These are phyloP conservation scores for Podarcis raffonei DNA, from an alignment of 2,113 vertebrate genomes.

Conservation along the genomic window DNA sequence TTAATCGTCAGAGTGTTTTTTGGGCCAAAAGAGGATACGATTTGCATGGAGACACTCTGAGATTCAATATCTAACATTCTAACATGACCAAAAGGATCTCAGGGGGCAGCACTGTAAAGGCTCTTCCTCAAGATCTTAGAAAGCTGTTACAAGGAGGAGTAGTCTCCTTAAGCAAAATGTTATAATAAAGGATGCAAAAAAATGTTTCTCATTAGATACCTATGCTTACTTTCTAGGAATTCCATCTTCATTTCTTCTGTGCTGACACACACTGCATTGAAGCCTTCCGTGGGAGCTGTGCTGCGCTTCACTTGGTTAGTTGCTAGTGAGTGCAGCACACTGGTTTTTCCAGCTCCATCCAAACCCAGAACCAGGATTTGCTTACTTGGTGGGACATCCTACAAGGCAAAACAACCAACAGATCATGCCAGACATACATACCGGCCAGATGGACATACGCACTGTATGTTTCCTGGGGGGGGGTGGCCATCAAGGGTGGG, in stretches of 20 bases:
- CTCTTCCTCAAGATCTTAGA: neutral
- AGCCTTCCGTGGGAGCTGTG: slow-evolving; percentile 83
- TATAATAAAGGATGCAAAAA: neutral
- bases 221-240: slow-evolving; percentile 90
- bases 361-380: slow-evolving; percentile 92
- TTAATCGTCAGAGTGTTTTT: neutral
- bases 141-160: neutral
- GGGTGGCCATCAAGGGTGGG: too few species aligned
- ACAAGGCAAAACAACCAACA: slow-evolving; percentile 34
- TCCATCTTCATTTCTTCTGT: slow-evolving; percentile 83
- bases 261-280: slow-evolving; percentile 85
- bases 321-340: slow-evolving; percentile 84
- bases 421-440: neutral
- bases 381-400: slow-evolving; percentile 70
- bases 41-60: neutral
- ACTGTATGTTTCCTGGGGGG: neutral
- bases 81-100: neutral
- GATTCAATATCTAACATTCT: neutral
- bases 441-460: neutral
- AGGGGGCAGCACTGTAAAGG: neutral
- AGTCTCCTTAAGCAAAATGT: neutral
- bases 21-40: neutral
- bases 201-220: neutral
- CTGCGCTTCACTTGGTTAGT: slow-evolving; percentile 80
- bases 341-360: slow-evolving; percentile 93